phyloP scores from a whole-genome alignment of 1,140 invertebrate species.

The Dryas iulia region DNA sequence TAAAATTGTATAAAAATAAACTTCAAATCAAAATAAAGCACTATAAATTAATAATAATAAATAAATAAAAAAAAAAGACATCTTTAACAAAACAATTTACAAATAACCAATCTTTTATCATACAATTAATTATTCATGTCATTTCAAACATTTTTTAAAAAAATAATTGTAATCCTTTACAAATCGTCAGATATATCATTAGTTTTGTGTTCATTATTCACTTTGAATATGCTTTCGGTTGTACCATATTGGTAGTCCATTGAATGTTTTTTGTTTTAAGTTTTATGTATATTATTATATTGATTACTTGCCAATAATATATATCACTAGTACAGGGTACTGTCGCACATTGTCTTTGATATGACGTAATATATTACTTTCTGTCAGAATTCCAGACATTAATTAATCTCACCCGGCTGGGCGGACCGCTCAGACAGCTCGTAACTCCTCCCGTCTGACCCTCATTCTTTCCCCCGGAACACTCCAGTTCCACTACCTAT shows the following conservation, averaged over 20 bases:
- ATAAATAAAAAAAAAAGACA: not conserved
- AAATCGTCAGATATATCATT: not conserved
- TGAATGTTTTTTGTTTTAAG: slow-evolving; percentile 40
- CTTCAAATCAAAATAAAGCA: no score
- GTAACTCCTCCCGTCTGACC: no score
- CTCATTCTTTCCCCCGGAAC: no score
- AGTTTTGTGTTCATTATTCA: slow-evolving; percentile 47
- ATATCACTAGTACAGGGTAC: slow-evolving; percentile 14
- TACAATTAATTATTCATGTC: not conserved
- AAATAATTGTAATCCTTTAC: not conserved
- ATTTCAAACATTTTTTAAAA: not conserved
- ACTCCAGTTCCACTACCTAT: no score
- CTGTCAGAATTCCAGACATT: not conserved
- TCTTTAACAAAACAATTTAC: not conserved
- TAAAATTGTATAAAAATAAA: no score
- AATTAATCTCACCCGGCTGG: not conserved
- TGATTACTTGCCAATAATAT: slow-evolving; percentile 12
- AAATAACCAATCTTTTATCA: not conserved
- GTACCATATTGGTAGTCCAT: slow-evolving; percentile 47
- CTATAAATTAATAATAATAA: no score
- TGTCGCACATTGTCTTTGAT: slow-evolving; percentile 2
- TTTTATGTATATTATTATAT: not conserved
- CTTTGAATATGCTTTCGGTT: slow-evolving; percentile 39
- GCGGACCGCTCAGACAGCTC: no score
- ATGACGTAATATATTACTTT: not conserved